A percentile compares a stretch with the other conserved stretches of the same genome.
These are phyloP conservation scores for Enteromius fasciolatus DNA, from an alignment of 2,797 vertebrate genomes.

Conservation along the genomic window DNA sequence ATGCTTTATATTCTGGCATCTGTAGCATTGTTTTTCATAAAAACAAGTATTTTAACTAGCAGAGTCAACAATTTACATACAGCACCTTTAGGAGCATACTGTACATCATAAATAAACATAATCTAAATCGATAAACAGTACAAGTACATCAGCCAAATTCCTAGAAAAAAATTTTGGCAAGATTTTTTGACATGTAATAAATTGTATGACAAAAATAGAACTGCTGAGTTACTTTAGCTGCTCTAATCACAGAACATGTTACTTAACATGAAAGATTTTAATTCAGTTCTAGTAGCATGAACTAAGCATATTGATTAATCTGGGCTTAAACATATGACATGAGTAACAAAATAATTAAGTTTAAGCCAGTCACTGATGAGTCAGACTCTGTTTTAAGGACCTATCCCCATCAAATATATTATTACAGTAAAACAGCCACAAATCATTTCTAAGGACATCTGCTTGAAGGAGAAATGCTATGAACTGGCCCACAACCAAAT, in stretches of 20 bases:
- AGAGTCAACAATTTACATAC: too few relatives aligned
- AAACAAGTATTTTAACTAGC: too few relatives aligned
- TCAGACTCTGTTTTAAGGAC: constrained; percentile 11
- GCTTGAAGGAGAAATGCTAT: constrained; percentile 25
- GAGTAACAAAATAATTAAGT: background rate
- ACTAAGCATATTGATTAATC: constrained; percentile 11
- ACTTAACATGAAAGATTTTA: background rate
- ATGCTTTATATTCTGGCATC: too few relatives aligned
- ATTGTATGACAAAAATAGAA: background rate
- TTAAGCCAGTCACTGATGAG: constrained; percentile 13
- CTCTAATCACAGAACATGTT: background rate
- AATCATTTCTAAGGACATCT: constrained; percentile 26
- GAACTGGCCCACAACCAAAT: constrained; percentile 36
- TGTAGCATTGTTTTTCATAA: too few relatives aligned
- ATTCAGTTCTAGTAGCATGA: background rate
- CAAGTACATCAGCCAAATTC: background rate
- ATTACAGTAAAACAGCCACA: constrained; percentile 19
- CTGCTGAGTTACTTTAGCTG: background rate
- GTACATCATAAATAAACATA: constrained; percentile 1
- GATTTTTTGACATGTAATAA: constrained; percentile 2
- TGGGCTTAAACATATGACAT: constrained; percentile 8
- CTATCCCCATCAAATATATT: background rate
- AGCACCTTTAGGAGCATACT: background rate
- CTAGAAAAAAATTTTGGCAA: background rate
- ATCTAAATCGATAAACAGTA: background rate